These are phyloP conservation scores for Pseudomyrmex concolor DNA, from an alignment of 1,140 invertebrate genomes.

Conservation along the genomic window DNA sequence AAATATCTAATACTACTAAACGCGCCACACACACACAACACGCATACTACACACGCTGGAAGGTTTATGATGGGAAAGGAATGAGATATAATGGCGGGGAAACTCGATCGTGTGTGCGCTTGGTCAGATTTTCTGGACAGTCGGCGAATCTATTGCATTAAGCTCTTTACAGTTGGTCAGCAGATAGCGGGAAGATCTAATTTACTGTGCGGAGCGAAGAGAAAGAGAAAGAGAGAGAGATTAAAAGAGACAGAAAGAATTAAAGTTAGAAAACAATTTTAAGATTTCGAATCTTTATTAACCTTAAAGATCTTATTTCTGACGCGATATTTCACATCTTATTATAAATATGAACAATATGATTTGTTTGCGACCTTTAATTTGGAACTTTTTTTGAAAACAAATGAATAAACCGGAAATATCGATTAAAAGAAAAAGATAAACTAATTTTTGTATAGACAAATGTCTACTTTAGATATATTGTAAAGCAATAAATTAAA, in stretches of 20 bases:
- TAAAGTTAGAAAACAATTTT: neutral
- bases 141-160: constrained; percentile 68
- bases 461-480: too few species aligned
- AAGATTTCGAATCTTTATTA: neutral
- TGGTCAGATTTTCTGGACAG: constrained; percentile 62
- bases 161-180: constrained; percentile 66
- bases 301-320: neutral
- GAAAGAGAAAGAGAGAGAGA: neutral
- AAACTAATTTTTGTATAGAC: too few species aligned
- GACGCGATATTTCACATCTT: too few species aligned
- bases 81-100: constrained; percentile 38
- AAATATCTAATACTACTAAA: neutral
- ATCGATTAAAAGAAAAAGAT: too few species aligned
- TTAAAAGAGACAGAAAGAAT: neutral
- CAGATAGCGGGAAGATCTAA: constrained; percentile 63
- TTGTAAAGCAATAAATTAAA: neutral
- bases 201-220: constrained; percentile 39
- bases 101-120: constrained; percentile 38
- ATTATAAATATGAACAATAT: neutral
- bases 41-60: neutral
- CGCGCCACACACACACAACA: too few species aligned
- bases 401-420: too few species aligned
- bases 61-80: constrained; percentile 28
- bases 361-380: too few species aligned
- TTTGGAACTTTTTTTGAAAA: too few species aligned